Evolutionary conservation across 2,113 vertebrate genomes (phyloP).

Genomic region (Forbesichthys papilliferus): DNA sequence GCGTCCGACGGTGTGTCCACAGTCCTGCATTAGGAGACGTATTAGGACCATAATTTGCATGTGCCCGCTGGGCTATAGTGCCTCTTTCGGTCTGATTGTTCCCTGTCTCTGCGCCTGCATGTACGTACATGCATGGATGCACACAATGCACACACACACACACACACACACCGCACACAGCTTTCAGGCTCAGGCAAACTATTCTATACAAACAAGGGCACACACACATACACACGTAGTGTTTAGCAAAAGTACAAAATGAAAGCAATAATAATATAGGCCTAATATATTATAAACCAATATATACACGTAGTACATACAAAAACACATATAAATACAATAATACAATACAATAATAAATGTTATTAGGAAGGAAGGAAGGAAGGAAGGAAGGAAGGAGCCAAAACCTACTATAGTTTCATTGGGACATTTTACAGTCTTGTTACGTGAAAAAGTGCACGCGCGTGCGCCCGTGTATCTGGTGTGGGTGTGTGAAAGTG

Average conservation of each 20-base stretch:
- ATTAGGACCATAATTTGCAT: slow-evolving; percentile 3
- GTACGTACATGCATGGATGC: neutral
- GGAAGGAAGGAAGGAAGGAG: neutral
- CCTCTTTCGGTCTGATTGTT: neutral
- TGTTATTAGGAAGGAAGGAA: neutral
- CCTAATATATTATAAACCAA: neutral
- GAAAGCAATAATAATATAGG: neutral
- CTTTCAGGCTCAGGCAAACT: neutral
- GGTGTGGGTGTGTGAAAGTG: slow-evolving; percentile 49
- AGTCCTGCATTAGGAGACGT: neutral
- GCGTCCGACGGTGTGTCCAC: slow-evolving; percentile 51
- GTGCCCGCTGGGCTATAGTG: slow-evolving; percentile 2
- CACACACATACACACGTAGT: neutral
- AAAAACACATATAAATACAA: neutral
- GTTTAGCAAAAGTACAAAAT: neutral
- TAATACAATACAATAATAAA: no score
- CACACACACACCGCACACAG: no score
- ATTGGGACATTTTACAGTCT: slow-evolving; percentile 15
- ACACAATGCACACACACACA: neutral
- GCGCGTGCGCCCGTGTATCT: neutral
- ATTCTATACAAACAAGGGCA: neutral
- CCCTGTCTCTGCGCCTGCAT: neutral
- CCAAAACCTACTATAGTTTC: neutral
- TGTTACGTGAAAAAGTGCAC: neutral
- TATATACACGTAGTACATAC: neutral